These are phyloP conservation scores for Meloe dianella DNA, from an alignment of 2,888 invertebrate genomes.

Conservation along the genomic window DNA sequence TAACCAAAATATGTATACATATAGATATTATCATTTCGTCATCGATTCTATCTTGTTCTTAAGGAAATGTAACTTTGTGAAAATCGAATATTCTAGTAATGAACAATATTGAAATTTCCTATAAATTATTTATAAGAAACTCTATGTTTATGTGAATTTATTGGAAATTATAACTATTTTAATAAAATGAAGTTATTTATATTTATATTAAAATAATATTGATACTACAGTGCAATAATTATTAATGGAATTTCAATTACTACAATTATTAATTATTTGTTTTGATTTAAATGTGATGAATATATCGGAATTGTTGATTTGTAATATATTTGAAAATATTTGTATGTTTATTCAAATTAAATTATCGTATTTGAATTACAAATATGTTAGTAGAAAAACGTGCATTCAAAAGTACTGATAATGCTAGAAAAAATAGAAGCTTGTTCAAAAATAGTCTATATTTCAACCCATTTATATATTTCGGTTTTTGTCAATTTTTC, in stretches of 20 bases:
- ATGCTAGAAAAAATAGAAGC: too few relatives aligned
- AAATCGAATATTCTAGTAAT: neutral
- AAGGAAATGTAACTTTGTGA: neutral
- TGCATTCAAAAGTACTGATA: too few relatives aligned
- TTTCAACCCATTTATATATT: too few relatives aligned
- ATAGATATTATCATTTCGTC: neutral
- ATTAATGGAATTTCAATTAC: neutral
- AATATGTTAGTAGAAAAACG: too few relatives aligned
- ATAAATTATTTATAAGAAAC: slow-evolving; percentile 2
- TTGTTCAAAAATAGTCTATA: too few relatives aligned
- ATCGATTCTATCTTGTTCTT: neutral
- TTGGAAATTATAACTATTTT: neutral
- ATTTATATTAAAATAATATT: neutral
- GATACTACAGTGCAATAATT: neutral
- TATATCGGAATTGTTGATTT: neutral
- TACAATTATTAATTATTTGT: neutral
- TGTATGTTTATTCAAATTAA: too few relatives aligned
- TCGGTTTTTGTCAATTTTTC: too few relatives aligned
- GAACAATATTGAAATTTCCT: neutral
- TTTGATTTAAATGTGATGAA: neutral
- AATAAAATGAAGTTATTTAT: neutral
- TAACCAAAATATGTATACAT: neutral
- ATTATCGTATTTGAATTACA: too few relatives aligned
- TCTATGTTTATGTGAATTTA: neutral
- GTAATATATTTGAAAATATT: neutral